Conservation (phyloP, 2,797 vertebrate species). For the Crocidura indochinensis region DNA sequence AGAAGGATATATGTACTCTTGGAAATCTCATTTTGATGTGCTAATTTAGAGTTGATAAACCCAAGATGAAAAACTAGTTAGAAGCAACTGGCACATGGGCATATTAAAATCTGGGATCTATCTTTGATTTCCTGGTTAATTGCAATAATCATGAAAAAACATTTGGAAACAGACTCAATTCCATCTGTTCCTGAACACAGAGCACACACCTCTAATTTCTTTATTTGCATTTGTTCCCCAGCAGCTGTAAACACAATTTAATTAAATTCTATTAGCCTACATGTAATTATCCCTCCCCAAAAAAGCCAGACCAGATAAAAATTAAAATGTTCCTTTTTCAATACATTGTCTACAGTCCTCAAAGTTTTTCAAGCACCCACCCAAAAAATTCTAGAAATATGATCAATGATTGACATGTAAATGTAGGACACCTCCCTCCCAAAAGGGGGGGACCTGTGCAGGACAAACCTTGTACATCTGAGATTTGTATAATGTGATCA, state of each 20-base stretch:
- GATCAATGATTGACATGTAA: background rate
- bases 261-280: conserved; percentile 83
- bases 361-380: conserved; percentile 57
- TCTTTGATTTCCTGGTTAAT: conserved; percentile 72
- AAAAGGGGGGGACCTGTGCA: background rate
- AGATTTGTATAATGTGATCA: conserved; percentile 92
- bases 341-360: conserved; percentile 17
- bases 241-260: conserved; percentile 85
- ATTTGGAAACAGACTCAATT: conserved; percentile 75
- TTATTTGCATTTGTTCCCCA: conserved; percentile 83
- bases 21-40: conserved; percentile 5
- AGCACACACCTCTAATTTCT: conserved; percentile 81
- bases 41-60: conserved; percentile 62
- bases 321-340: conserved; percentile 65
- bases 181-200: conserved; percentile 81
- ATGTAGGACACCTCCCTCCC: background rate
- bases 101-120: conserved; percentile 55
- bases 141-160: conserved; percentile 57
- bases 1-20: conserved; percentile 19
- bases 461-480: conserved; percentile 91
- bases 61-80: conserved; percentile 49
- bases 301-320: conserved; percentile 56
- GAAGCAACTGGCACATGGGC: conserved; percentile 42
- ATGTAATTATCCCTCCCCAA: conserved; percentile 81
- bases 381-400: background rate